Conservation (phyloP, 35 echinoderm and acorn worm genomes). For the Apostichopus californicus region DNA sequence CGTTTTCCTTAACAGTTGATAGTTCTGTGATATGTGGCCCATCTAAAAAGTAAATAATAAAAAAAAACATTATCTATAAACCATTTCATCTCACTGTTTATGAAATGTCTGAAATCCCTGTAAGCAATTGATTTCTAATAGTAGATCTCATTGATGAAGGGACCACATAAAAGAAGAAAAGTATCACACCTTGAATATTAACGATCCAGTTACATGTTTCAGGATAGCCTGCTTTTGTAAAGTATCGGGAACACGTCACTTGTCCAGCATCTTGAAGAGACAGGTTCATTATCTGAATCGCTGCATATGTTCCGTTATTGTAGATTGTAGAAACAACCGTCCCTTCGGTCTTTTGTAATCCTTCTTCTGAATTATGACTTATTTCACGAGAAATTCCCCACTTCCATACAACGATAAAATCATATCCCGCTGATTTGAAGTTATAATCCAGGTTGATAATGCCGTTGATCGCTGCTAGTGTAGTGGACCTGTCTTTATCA, state of each 20-base stretch:
- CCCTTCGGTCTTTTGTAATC: neutral
- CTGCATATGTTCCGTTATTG: neutral
- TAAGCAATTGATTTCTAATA: neutral
- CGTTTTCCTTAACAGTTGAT: neutral
- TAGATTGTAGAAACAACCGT: neutral
- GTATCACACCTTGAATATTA: neutral
- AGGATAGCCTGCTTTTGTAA: neutral
- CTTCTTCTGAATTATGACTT: neutral
- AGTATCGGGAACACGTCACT: neutral
- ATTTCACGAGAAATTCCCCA: neutral
- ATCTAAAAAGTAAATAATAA: neutral
- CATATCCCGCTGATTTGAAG: neutral
- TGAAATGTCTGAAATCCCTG: neutral
- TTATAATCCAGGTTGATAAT: neutral
- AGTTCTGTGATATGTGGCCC: neutral
- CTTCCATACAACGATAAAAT: neutral
- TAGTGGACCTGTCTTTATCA: neutral
- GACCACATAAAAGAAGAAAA: too few relatives aligned
- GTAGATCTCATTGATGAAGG: too few relatives aligned
- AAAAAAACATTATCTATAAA: neutral
- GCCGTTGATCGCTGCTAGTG: neutral
- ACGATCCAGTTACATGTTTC: neutral
- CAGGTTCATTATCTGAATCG: neutral
- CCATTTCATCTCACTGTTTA: neutral
- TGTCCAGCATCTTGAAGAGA: neutral